Conservation (phyloP, 2,888 invertebrate genomes). For the Eretmocerus hayati region DNA sequence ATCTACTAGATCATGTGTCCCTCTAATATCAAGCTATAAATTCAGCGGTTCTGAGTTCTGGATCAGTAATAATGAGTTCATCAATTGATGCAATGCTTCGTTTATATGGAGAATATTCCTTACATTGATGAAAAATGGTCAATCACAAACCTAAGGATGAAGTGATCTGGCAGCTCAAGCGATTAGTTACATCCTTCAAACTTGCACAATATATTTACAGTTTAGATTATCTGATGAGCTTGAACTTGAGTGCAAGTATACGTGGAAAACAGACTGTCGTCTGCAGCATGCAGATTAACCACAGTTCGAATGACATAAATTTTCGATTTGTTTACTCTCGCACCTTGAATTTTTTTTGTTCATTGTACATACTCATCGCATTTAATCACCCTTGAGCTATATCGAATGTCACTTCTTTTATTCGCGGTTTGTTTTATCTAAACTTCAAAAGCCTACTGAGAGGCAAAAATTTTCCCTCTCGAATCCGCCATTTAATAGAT, state of each 20-base stretch:
- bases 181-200: conserved; percentile 13
- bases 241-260: conserved; percentile 16
- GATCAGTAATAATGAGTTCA: no score
- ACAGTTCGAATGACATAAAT: conserved; percentile 1
- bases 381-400: neutral
- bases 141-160: no score
- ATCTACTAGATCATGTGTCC: no score
- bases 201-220: conserved; percentile 21
- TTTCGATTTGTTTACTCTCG: neutral
- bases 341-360: neutral
- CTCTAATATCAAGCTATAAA: no score
- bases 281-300: conserved; percentile 8
- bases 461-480: neutral
- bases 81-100: no score
- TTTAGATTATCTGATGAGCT: conserved; percentile 9
- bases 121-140: no score
- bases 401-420: neutral
- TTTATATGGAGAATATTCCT: no score
- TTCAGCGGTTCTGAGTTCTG: no score
- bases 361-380: no score
- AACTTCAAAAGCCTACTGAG: neutral
- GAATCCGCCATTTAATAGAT: neutral
- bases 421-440: no score
- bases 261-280: conserved; percentile 13
- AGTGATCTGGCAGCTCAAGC: conserved; percentile 21